Conservation (phyloP, 2,113 vertebrate genomes). For the Tachysurus vachellii region DNA sequence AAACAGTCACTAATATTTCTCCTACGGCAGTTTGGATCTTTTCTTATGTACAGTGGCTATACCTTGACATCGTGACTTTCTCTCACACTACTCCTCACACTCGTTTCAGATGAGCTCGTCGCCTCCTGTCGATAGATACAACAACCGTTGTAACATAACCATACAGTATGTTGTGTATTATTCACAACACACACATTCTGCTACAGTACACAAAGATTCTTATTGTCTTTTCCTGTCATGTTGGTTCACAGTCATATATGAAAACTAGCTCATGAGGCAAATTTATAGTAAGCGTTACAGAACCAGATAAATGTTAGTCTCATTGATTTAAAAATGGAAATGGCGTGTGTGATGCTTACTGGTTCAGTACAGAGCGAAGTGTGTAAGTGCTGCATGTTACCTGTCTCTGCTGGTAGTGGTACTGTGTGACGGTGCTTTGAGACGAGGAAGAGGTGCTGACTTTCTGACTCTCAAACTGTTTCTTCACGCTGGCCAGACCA, state of each 20-base stretch:
- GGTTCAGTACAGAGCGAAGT: background rate
- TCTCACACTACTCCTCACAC: conserved; percentile 69
- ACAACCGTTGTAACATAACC: background rate
- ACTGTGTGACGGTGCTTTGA: conserved; percentile 74
- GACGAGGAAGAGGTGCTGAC: conserved; percentile 67
- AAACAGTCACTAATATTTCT: background rate
- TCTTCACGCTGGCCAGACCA: conserved; percentile 89
- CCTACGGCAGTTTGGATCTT: background rate
- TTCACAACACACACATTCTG: background rate
- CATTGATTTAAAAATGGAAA: background rate
- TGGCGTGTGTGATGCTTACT: background rate
- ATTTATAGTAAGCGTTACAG: too few species aligned
- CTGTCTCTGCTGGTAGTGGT: conserved; percentile 83
- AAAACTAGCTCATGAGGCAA: too few species aligned
- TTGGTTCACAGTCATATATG: background rate
- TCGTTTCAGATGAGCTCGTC: conserved; percentile 74
- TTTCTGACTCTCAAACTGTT: conserved; percentile 87
- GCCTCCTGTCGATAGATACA: conserved; percentile 73
- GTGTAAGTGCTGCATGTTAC: conserved; percentile 63
- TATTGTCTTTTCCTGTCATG: background rate
- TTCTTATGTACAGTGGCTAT: background rate
- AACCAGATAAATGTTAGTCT: background rate
- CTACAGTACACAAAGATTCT: background rate
- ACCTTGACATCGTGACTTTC: conserved; percentile 58
- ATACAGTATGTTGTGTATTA: background rate